Percentiles rank a stretch among this genome's conserved stretches.
Evolutionary conservation across 2,113 vertebrate genomes (phyloP).

Genomic region (Sus scrofa): DNA sequence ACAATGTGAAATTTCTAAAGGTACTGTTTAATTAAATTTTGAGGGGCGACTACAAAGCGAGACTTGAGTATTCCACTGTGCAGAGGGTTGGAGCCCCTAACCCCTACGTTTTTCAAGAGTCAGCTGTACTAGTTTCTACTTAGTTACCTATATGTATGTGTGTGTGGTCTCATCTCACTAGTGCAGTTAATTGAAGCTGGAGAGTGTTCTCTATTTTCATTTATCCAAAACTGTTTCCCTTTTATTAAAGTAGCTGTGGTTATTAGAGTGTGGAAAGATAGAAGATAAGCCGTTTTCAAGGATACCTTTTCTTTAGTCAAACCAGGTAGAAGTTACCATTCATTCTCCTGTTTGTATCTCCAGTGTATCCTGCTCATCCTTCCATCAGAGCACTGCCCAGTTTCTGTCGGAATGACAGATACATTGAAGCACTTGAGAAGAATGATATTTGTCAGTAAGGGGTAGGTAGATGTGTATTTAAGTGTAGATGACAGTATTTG

Average conservation of each 20-base stretch:
- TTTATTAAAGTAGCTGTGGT: neutral
- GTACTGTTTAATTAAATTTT: neutral
- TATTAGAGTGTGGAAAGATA: neutral
- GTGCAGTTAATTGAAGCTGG: neutral
- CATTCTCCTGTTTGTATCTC: neutral
- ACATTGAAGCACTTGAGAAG: neutral
- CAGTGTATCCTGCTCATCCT: neutral
- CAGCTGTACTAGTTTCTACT: neutral
- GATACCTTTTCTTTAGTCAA: neutral
- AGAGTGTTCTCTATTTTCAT: neutral
- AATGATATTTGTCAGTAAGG: neutral
- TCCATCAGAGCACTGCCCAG: too few relatives aligned
- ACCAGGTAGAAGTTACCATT: neutral
- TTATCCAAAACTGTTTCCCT: neutral
- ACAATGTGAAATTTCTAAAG: neutral
- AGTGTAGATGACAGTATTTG: neutral
- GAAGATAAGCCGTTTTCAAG: neutral
- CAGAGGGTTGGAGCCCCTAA: neutral
- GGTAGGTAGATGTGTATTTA: neutral
- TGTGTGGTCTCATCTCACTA: neutral
- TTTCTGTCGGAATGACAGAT: neutral
- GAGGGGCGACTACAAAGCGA: rapidly evolving
- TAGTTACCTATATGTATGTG: neutral
- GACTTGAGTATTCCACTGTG: neutral
- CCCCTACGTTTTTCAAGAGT: neutral